These are phyloP conservation scores for Prorops nasuta DNA, from an alignment of 1,140 invertebrate species.

Conservation along the genomic window DNA sequence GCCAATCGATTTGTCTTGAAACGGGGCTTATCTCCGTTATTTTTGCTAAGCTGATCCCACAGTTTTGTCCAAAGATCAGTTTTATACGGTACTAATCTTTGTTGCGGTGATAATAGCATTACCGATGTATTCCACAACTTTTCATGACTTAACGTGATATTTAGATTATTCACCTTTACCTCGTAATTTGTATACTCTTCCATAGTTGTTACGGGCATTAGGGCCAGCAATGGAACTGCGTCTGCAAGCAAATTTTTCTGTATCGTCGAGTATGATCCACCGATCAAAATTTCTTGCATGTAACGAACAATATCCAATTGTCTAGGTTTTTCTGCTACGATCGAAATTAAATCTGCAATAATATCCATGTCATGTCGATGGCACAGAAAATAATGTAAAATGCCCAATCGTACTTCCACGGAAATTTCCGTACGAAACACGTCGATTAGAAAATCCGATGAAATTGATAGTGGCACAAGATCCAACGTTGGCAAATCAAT, in stretches of 20 bases:
- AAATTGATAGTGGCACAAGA: constrained; percentile 64
- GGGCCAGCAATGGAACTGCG: constrained; percentile 63
- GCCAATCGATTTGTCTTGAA: constrained; percentile 70
- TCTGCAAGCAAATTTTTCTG: constrained; percentile 70
- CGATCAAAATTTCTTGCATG: constrained; percentile 77
- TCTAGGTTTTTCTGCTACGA: constrained; percentile 56
- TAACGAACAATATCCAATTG: constrained; percentile 60
- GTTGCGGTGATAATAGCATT: constrained; percentile 78
- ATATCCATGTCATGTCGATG: constrained; percentile 71
- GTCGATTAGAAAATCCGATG: constrained; percentile 64
- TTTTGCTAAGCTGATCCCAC: constrained; percentile 68
- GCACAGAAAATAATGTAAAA: constrained; percentile 76
- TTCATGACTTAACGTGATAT: constrained; percentile 63
- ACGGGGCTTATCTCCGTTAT: constrained; percentile 60
- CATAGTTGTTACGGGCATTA: constrained; percentile 70
- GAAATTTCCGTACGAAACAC: constrained; percentile 66
- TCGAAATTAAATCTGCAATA: constrained; percentile 62
- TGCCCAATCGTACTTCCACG: constrained; percentile 69
- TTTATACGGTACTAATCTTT: constrained; percentile 74
- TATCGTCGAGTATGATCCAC: constrained; percentile 69
- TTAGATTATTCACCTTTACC: constrained; percentile 55
- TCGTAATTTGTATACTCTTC: constrained; percentile 56
- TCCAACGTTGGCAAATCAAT: constrained; percentile 71
- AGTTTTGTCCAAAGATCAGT: constrained; percentile 79
- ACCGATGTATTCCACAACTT: constrained; percentile 76